Base-by-base conservation (phyloP, 2,797 vertebrate genomes). In the Scarus forsteni region DNA sequence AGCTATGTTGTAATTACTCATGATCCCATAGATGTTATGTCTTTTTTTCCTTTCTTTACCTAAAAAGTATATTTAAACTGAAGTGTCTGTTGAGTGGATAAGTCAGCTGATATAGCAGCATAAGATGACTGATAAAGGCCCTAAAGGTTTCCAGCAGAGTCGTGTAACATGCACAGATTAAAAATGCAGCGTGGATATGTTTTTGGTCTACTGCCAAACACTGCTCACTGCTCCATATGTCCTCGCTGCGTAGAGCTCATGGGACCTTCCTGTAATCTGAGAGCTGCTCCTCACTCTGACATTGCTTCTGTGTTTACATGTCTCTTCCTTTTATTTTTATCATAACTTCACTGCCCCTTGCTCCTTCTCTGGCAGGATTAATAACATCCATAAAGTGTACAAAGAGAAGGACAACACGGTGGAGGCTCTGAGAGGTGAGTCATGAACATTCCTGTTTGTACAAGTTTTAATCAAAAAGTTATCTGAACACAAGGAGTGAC, bases 381-480 rank as follows among this genome's bases (percentile, higher is more conserved):
- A 63, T 89, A 95, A 95, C 88, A 95, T 99, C 86, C 93, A 92
- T 70, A 99, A 99, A 92, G 93, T 95, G 8, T 98, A 96, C 91
- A 95, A 92, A 84, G 96, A 95, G 81, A 97, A 95, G 84, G 95
- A 94, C 77, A 91, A 84, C 66, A 91, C 89, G n/a, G 95, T 97
- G 86, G 96, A 98, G 75, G 96, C 97, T 75, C 91, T 98, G 76
- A 94, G 96, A 94, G 97, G 98, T 98, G 87, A 50, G 81, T 1
- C 38, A 6, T 52, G 3, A 39, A 15, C 52, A 53, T 27, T 15
- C 8, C 0, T 0, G 14, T 10, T 8, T 15, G 10, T 27, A 3
- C 10, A 51, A 48, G 50, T 1, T 34, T 8, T 51, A 19, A 50
- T 50, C 3, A 9, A 50, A 27, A 50, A 18, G n/a, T 50, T 4